A percentile compares a stretch with the other conserved stretches of the same genome.
Evolutionary conservation across 2,888 invertebrate genomes (phyloP).

Genomic region (Palloptera scutellata): DNA sequence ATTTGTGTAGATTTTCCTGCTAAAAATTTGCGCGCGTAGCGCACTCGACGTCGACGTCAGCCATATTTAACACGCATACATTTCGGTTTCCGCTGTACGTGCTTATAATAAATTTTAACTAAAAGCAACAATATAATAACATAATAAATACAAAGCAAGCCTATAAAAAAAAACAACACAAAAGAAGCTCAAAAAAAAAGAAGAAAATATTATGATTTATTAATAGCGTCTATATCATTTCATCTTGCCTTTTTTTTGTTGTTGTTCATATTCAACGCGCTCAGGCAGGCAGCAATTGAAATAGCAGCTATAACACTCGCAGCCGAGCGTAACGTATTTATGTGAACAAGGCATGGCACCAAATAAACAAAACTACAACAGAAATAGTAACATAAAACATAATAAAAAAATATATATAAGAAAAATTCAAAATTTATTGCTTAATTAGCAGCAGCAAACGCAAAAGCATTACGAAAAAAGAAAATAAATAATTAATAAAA

Average conservation of each 20-base stretch:
- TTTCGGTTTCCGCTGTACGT: slow-evolving; percentile 36
- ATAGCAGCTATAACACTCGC: not conserved
- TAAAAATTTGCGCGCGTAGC: slow-evolving; percentile 17
- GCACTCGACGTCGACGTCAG: not conserved
- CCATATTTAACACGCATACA: slow-evolving; percentile 21
- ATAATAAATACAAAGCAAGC: not conserved
- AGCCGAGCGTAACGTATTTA: not conserved
- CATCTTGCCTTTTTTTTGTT: no score
- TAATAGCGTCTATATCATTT: slow-evolving; percentile 25
- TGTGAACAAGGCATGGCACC: not conserved
- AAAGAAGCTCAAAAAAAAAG: slow-evolving; percentile 4
- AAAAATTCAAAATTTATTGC: slow-evolving; percentile 30
- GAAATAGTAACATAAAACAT: not conserved
- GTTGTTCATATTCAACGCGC: not conserved
- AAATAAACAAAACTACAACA: slow-evolving; percentile 1
- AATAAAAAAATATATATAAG: not conserved
- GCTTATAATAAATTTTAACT: slow-evolving; percentile 32
- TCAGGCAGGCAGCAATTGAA: not conserved
- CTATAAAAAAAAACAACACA: slow-evolving; percentile 3
- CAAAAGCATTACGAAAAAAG: slow-evolving; percentile 9
- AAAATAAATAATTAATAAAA: not conserved
- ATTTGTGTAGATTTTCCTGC: not conserved
- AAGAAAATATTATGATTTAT: slow-evolving; percentile 33
- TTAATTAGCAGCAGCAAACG: slow-evolving; percentile 26
- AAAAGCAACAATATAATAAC: slow-evolving; percentile 3